These are phyloP conservation scores for Drosophila kuntzei DNA, from an alignment of 2,888 invertebrate species.

Conservation along the genomic window DNA sequence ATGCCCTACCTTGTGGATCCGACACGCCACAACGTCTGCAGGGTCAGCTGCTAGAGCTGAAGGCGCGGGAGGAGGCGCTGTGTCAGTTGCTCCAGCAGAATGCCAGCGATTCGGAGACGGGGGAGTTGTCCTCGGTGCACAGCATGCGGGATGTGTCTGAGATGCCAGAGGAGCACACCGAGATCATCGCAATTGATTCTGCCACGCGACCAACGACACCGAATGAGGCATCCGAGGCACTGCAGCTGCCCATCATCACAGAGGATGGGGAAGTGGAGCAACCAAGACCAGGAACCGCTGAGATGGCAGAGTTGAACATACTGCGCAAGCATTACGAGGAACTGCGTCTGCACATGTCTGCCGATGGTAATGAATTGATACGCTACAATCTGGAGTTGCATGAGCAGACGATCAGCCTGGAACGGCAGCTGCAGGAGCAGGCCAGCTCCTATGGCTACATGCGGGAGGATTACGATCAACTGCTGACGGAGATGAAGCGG, in stretches of 20 bases:
- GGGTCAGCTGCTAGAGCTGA: slow-evolving; percentile 87
- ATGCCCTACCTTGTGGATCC: slow-evolving; percentile 90
- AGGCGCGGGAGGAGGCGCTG: slow-evolving; percentile 82
- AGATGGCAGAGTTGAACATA: slow-evolving; percentile 65
- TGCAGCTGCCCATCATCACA: slow-evolving; percentile 70
- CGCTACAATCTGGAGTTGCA: slow-evolving; percentile 72
- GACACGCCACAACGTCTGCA: slow-evolving; percentile 91
- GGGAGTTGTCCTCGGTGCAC: slow-evolving; percentile 79
- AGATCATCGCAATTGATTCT: slow-evolving; percentile 57
- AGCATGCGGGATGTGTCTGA: slow-evolving; percentile 79
- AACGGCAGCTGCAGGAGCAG: slow-evolving; percentile 71
- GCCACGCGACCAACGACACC: slow-evolving; percentile 83
- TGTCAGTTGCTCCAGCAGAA: slow-evolving; percentile 67
- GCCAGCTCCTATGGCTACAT: slow-evolving; percentile 78
- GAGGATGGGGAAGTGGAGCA: slow-evolving; percentile 48
- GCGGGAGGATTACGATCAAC: slow-evolving; percentile 82
- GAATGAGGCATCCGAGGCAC: slow-evolving; percentile 63
- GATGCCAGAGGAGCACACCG: slow-evolving; percentile 56
- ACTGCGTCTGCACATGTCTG: slow-evolving; percentile 76
- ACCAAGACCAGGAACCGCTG: slow-evolving; percentile 46
- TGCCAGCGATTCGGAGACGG: slow-evolving; percentile 63
- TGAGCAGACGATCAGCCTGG: slow-evolving; percentile 67
- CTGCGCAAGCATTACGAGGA: slow-evolving; percentile 81
- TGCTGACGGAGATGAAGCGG: slow-evolving; percentile 66
- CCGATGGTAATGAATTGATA: slow-evolving; percentile 75